A percentile compares a stretch with the other conserved stretches of the same genome.
phyloP scores from a whole-genome alignment of 1,140 invertebrate species.

The Linepithema humile region DNA sequence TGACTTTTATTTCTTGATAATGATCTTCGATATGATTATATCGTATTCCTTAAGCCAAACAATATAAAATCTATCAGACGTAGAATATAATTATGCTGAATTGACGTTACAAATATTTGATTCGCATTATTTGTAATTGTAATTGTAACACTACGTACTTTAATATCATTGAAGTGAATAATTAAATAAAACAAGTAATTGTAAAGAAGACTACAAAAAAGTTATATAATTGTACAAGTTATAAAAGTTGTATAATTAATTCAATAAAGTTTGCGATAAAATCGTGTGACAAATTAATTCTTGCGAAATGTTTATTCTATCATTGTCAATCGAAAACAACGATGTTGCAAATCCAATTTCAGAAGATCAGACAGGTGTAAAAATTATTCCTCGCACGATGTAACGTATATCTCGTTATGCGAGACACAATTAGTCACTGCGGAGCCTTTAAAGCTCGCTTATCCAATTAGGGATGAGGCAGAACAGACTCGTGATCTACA shows the following conservation, averaged over 20 bases:
- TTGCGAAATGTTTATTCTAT: background rate
- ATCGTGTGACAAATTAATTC: background rate
- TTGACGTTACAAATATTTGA: background rate
- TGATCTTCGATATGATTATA: background rate
- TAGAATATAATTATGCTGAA: background rate
- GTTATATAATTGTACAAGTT: no score
- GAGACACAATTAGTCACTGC: background rate
- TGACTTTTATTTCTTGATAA: background rate
- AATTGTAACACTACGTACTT: background rate
- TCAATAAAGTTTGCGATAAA: background rate
- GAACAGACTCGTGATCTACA: slow-evolving; percentile 7
- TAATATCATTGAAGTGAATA: background rate
- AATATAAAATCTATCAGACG: background rate
- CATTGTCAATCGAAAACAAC: background rate
- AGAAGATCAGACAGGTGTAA: background rate
- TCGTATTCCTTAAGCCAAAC: background rate
- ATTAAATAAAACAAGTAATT: no score
- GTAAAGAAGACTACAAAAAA: background rate
- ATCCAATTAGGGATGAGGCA: slow-evolving; percentile 19
- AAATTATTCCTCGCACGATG: background rate
- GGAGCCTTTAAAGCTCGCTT: slow-evolving; percentile 22
- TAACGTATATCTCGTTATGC: background rate
- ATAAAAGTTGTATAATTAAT: no score
- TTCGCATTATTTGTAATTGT: background rate
- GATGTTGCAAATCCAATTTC: no score